Percentiles rank a stretch among this genome's conserved stretches.
phyloP scores from a whole-genome alignment of 2,888 invertebrate species.

The Aradus depressus region DNA sequence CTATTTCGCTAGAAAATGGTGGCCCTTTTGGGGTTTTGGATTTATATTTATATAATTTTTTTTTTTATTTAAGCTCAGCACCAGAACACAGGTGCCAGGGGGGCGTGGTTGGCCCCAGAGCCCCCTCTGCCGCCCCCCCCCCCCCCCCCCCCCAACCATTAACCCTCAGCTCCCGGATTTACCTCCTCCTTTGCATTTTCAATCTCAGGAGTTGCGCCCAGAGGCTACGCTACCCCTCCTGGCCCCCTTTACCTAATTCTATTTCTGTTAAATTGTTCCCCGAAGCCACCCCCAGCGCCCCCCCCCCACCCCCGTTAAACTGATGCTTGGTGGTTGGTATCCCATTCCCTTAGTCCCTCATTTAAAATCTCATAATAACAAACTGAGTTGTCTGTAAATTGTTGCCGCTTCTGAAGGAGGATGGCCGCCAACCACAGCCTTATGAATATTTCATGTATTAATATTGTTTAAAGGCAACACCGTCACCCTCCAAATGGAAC shows the following conservation, averaged over 20 bases:
- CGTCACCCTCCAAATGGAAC: too few relatives aligned
- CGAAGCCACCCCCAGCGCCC: not conserved
- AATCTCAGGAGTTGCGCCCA: slow-evolving; percentile 28
- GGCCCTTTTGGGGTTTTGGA: too few relatives aligned
- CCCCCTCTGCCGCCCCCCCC: not conserved
- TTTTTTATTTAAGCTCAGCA: too few relatives aligned
- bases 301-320: too few relatives aligned
- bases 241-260: slow-evolving; percentile 16
- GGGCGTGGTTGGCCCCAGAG: too few relatives aligned
- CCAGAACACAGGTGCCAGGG: too few relatives aligned
- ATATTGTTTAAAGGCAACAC: too few relatives aligned
- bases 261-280: slow-evolving; percentile 19
- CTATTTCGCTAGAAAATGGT: too few relatives aligned
- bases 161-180: not conserved
- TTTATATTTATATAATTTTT: too few relatives aligned
- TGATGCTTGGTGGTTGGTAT: slow-evolving; percentile 14
- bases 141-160: not conserved
- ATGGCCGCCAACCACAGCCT: too few relatives aligned
- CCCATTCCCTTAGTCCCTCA: slow-evolving; percentile 6
- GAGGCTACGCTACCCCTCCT: too few relatives aligned
- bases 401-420: too few relatives aligned
- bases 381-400: slow-evolving; percentile 4
- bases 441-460: slow-evolving; percentile 15
- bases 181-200: slow-evolving; percentile 28
- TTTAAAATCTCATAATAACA: slow-evolving; percentile 15